Base-by-base conservation (phyloP, 2,888 invertebrate genomes). In the Synanthedon vespiformis region DNA sequence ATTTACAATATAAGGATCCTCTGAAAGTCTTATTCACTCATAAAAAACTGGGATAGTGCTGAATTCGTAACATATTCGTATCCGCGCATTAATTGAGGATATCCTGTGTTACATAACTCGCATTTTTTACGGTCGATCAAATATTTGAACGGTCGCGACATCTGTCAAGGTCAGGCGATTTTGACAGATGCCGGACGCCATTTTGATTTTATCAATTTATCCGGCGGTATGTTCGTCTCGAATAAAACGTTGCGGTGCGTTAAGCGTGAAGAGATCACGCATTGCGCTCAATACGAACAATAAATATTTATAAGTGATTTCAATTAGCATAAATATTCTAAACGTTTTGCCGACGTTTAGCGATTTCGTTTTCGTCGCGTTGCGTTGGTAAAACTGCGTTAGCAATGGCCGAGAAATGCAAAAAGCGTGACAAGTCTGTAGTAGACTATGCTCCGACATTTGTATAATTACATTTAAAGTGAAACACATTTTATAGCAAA, bases 91-190 rank as follows among this genome's bases (percentile, higher is more conserved):
- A 44, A 44, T 44, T 11, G 44, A n/a, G 44, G 44, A 44, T 44
- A 44, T 44, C 44, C 62, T 60, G 56, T 57, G 55, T 64, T 56
- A 58, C 54, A 60, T 65, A 65, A 55, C 53, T 52, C 51, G 13
- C 14, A 51, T 50, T 70, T 67, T 65, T 65, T 60, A 62, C 56
- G 53, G 55, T 59, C 63, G 61, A 63, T 60, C 53, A 52, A 55
- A 53, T 68, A 62, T 66, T 59, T 58, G 63, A 65, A 60, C 67
- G 68, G 65, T 59, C 64, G 53, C 60, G 65, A 56, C 59, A 65
- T 63, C 56, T 56, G 55, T 56, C 77, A 78, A 78, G 81, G 78
- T 68, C 55, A 51, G 48, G 54, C 61, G 54, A 57, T 61, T 56
- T 66, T 57, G 63, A 62, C 60, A 59, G 60, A 56, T 58, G 58